These are phyloP conservation scores for Bambusicola thoracicus DNA, from an alignment of 2,113 vertebrate species.

Conservation along the genomic window DNA sequence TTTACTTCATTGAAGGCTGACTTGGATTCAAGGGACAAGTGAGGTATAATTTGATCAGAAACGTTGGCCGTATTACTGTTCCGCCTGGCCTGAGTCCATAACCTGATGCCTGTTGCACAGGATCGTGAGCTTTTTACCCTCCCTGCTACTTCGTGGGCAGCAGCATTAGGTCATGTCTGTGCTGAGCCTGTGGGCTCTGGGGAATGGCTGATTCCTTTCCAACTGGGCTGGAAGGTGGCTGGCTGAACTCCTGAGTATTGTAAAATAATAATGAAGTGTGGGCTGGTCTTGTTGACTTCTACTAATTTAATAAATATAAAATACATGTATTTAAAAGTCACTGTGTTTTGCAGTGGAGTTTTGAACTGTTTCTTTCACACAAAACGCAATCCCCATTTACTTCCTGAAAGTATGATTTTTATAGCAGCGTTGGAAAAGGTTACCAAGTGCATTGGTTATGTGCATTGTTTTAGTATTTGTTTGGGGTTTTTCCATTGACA, in stretches of 20 bases:
- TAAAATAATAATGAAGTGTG: background rate
- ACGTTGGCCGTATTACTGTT: slow-evolving; percentile 12
- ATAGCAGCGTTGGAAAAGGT: background rate
- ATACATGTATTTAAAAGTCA: background rate
- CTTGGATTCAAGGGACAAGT: background rate
- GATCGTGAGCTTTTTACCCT: slow-evolving; percentile 1
- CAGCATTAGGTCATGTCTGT: slow-evolving; percentile 40
- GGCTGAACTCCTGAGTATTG: background rate
- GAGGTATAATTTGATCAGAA: slow-evolving; percentile 14
- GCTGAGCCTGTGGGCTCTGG: background rate
- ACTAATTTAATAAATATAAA: background rate
- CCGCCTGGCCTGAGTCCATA: background rate
- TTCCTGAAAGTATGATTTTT: background rate
- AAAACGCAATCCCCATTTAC: background rate
- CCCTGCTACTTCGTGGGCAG: background rate
- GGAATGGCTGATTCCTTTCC: background rate
- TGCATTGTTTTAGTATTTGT: background rate
- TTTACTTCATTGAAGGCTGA: background rate
- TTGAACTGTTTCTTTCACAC: background rate
- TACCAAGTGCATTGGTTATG: background rate
- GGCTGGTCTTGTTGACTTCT: fast-evolving
- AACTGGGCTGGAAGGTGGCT: background rate
- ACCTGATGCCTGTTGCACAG: background rate
- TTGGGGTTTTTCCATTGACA: background rate
- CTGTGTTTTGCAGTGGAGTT: background rate